Evolutionary conservation across 2,797 vertebrate species (phyloP).

Genomic region (Eurystomus glaucurus): DNA sequence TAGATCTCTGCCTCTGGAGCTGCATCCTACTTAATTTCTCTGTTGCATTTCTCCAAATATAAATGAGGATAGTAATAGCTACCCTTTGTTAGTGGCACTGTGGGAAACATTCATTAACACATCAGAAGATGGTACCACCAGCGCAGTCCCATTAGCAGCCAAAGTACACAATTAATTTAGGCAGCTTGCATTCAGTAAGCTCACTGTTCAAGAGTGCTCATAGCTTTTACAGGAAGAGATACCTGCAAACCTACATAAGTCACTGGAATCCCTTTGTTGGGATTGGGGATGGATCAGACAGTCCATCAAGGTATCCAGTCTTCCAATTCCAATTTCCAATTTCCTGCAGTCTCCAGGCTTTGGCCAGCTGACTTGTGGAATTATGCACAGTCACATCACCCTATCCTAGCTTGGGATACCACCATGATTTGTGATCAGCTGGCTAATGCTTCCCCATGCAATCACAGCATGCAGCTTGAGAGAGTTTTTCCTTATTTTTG

Average conservation of each 20-base stretch:
- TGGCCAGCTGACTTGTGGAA: background rate
- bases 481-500: background rate
- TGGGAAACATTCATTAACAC: background rate
- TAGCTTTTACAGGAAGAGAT: background rate
- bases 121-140: background rate
- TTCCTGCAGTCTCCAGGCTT: background rate
- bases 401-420: background rate
- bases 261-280: background rate
- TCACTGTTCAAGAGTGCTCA: background rate
- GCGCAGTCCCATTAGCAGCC: background rate
- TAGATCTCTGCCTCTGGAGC: background rate
- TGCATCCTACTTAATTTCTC: background rate
- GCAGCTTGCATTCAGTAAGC: background rate
- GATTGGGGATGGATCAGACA: background rate
- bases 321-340: background rate
- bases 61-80: background rate
- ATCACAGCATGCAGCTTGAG: background rate
- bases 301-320: background rate
- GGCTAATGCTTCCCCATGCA: background rate
- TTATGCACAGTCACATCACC: rapidly evolving
- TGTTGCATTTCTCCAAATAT: background rate
- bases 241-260: background rate
- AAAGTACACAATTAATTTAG: background rate
- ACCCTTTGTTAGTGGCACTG: background rate
- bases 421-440: background rate